Evolutionary conservation across 1,140 invertebrate species (phyloP), one percentile per base, ranked within the genome.

Genomic region (Brachystomella parvula): DNA sequence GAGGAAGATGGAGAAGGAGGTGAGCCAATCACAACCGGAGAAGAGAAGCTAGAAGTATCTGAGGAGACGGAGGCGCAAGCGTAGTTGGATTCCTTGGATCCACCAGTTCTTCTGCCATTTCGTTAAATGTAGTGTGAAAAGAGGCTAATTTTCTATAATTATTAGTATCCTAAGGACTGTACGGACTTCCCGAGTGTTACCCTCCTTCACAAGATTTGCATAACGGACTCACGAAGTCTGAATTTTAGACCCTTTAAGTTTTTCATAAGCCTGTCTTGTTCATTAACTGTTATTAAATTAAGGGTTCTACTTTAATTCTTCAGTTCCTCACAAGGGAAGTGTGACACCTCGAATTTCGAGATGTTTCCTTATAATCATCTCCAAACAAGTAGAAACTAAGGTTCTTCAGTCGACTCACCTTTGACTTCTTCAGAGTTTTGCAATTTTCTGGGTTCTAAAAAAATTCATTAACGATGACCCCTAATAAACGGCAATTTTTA

Each of bases 141-240:
- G 49, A 53, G 49, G 49, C 49, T 53, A 53, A 53, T 53, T 53
- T 53, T 53, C 49, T 19, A 53, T 15, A 39, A 9, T 9, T 53
- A 53, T 6, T 24, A 9, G 6, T 17, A 15, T 53, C 21, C 49
- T 53, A 26, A 53, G 49, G 24, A 15, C 35, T 39, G 19, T 39
- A 39, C 35, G 35, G 35, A 39, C 35, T 53, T 26, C 21, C 21
- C 49, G 9, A 53, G 9, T 9, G 49, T 53, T 24, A 19, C 21
- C 21, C 12, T 44, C 39, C n/a, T 44, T 44, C 39, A 44, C 39
- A 44, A 44, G n/a, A n/a, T n/a, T n/a, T n/a, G n/a, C n/a, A n/a
- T n/a, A n/a, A n/a, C n/a, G n/a, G n/a, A n/a, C n/a, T n/a, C n/a
- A n/a, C n/a, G n/a, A n/a, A 39, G 35, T 6, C 35, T 53, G 6